Percentiles rank a stretch among this genome's conserved stretches.
These are phyloP conservation scores for Neomorphus geoffroyi DNA, from an alignment of 2,797 vertebrate genomes.

Conservation along the genomic window DNA sequence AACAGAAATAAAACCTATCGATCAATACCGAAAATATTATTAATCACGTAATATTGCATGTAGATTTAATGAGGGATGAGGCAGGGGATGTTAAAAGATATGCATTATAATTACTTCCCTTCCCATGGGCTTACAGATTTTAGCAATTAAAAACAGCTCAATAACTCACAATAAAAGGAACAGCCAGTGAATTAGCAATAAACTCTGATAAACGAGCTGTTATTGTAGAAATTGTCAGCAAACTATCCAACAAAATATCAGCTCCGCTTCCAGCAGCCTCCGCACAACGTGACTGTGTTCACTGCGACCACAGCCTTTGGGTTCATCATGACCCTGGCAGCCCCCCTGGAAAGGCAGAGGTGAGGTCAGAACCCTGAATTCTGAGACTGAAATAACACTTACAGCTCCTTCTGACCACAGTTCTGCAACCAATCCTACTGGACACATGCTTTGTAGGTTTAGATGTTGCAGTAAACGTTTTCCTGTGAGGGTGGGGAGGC, in stretches of 20 bases:
- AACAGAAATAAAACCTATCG: slow-evolving; percentile 44
- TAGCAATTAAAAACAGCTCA: slow-evolving; percentile 41
- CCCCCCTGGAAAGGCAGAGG: not conserved
- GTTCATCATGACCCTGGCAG: not conserved
- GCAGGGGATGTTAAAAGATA: slow-evolving; percentile 42
- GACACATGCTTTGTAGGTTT: too few species aligned
- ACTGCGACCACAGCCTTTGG: not conserved
- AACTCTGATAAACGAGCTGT: slow-evolving; percentile 19
- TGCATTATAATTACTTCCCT: slow-evolving; percentile 19
- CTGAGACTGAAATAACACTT: not conserved
- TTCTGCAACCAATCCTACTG: not conserved
- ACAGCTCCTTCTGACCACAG: not conserved
- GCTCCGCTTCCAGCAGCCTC: not conserved
- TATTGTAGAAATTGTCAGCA: not conserved
- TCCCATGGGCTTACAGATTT: slow-evolving; percentile 37
- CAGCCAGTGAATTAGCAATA: slow-evolving; percentile 6
- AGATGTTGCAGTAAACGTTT: too few species aligned
- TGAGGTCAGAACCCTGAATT: not conserved
- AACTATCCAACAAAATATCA: not conserved
- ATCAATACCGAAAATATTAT: slow-evolving; percentile 25
- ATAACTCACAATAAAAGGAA: slow-evolving; percentile 36
- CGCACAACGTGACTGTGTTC: not conserved
- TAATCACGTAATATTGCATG: not conserved
- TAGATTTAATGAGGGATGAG: slow-evolving; percentile 30
- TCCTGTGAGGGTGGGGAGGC: too few species aligned